Percentiles rank a stretch among this genome's conserved stretches.
phyloP scores from a whole-genome alignment of 2,113 vertebrate genomes.

The Castor canadensis region DNA sequence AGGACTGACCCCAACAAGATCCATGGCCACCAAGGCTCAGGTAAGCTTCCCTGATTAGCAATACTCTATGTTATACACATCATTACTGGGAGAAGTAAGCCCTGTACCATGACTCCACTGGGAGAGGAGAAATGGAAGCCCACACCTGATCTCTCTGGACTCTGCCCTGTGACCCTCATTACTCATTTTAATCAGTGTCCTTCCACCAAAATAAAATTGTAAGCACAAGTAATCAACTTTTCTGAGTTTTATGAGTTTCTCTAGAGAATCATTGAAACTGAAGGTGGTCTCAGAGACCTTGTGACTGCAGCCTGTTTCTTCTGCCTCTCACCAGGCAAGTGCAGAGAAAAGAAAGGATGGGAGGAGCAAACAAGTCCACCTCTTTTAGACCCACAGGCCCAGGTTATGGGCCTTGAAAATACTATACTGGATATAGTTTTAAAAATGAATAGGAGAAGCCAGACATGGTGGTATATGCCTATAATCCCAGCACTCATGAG shows the following conservation, averaged over 20 bases:
- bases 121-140: background rate
- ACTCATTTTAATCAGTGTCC: background rate
- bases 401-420: background rate
- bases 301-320: background rate
- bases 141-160: background rate
- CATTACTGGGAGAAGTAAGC: background rate
- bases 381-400: background rate
- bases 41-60: background rate
- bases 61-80: background rate
- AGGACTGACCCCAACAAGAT: background rate
- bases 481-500: no score
- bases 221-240: background rate
- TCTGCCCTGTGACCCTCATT: background rate
- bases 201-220: background rate
- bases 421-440: background rate
- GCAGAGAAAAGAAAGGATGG: background rate
- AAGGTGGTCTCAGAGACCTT: background rate
- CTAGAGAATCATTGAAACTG: background rate
- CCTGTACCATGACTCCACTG: background rate
- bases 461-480: no score
- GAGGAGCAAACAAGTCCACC: no score
- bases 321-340: background rate
- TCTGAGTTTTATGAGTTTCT: background rate
- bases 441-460: no score
- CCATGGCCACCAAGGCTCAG: background rate